Evolutionary conservation across 2,797 vertebrate species (phyloP), one percentile per base, ranked within the genome.

Genomic region (Gymnocypris eckloni): DNA sequence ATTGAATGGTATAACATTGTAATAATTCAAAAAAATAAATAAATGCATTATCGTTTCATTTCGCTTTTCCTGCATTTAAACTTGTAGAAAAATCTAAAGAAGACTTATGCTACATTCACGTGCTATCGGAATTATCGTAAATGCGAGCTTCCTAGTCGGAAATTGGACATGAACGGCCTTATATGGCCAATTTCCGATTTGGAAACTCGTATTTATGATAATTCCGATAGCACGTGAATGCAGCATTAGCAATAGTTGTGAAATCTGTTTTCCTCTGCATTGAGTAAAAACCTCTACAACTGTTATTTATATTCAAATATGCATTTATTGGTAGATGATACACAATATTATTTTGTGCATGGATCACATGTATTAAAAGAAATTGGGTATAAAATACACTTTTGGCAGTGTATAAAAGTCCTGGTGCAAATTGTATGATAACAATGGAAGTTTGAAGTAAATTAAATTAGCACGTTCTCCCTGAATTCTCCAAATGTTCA

Each of bases 11-110:
- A 6, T 37, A 33, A 76, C 45, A 82, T 61, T 82, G n/a, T 15
- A 67, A 54, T 52, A 75, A 83, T 83, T 15, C 28, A 33, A 78
- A 52, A 52, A 13, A 66, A 84, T 77, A 77, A 84, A 84, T 84
- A 79, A 45, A 79, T 69, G 2, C 33, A 73, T 61, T 83, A 45
- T 61, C 56, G 61, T 67, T 54, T 45, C 48, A 48, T 48, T 79
- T 9, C 1, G 43, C 33, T 77, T 66, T 67, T 54, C 15, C 22
- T 67, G 72, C 45, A 61, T 83, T 66, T 50, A 6, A 73, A 18
- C 1, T n/a, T 4, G 28, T 9, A 22, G 5, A 4, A 33, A 16
- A 16, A 2, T 18, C 25, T 71, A n/a, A 43, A 71, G 20, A 43
- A 43, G 37, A 1, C 25, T 20, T 33, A 33, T 33, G 33, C 33